These are phyloP conservation scores for Drosophila varians DNA, from an alignment of 1,140 invertebrate genomes.

Conservation along the genomic window DNA sequence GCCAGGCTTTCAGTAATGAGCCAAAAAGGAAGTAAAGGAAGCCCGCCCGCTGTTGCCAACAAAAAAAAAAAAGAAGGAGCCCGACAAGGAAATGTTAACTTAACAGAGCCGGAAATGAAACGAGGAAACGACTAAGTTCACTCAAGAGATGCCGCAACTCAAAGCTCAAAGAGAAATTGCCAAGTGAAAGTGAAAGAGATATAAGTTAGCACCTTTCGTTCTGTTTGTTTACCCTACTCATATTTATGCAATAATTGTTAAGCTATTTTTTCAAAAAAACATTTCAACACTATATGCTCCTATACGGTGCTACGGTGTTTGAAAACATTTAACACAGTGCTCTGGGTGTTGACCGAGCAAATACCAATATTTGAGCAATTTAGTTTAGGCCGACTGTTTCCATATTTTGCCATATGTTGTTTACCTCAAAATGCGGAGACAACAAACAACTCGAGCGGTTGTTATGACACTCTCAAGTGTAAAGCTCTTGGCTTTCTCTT, in stretches of 20 bases:
- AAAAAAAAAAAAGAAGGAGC: neutral
- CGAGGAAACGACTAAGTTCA: constrained; percentile 3
- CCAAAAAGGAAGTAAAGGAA: neutral
- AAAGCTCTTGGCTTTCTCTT: constrained; percentile 34
- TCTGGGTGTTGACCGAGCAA: neutral
- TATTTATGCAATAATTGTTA: constrained; percentile 27
- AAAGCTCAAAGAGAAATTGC: neutral
- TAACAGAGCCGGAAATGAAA: constrained; percentile 16
- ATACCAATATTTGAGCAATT: constrained; percentile 36
- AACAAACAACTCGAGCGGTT: constrained; percentile 14
- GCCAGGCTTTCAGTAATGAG: constrained; percentile 13
- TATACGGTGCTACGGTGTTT: constrained; percentile 1
- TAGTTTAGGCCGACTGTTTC: constrained; percentile 32
- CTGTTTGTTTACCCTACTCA: neutral
- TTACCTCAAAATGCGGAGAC: constrained; percentile 18
- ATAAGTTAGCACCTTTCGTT: neutral
- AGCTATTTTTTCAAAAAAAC: constrained; percentile 9
- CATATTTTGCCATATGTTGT: constrained; percentile 50
- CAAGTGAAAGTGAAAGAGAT: constrained; percentile 38
- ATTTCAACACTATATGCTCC: constrained; percentile 18
- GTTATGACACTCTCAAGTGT: constrained; percentile 15
- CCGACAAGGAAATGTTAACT: constrained; percentile 7
- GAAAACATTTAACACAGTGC: constrained; percentile 10
- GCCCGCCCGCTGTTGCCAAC: constrained; percentile 6
- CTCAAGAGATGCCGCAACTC: constrained; percentile 38